Conservation (phyloP, 2,113 vertebrate species). For the Numida meleagris region DNA sequence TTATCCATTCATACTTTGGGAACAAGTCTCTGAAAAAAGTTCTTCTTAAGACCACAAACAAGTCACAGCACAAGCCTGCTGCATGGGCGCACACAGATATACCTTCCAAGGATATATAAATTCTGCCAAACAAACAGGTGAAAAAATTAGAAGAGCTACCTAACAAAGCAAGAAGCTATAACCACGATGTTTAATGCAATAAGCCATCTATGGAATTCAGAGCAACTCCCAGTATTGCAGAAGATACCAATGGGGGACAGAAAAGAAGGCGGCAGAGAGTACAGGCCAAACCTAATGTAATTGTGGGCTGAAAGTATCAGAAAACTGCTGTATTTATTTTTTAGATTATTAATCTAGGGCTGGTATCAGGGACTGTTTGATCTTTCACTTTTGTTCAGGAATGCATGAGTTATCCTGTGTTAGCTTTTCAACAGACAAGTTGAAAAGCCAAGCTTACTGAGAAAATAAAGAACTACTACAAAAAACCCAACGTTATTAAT, state of each 20-base stretch:
- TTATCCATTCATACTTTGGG: background rate
- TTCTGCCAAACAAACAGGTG: background rate
- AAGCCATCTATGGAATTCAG: background rate
- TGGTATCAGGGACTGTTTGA: background rate
- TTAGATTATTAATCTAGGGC: background rate
- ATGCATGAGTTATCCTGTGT: accelerated
- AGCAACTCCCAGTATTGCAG: background rate
- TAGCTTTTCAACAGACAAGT: background rate
- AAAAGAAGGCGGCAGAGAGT: background rate
- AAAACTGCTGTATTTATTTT: background rate
- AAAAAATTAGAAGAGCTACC: background rate
- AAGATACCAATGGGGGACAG: background rate
- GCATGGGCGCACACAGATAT: background rate
- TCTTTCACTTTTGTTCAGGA: background rate
- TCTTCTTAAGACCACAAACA: background rate
- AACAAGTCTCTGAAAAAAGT: background rate
- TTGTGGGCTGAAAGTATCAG: background rate
- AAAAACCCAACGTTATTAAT: background rate
- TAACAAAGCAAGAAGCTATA: background rate
- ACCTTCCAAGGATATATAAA: background rate
- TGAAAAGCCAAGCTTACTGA: background rate
- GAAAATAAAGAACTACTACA: background rate
- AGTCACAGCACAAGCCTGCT: accelerated
- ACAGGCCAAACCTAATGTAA: background rate
- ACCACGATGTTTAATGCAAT: background rate